Conservation (phyloP, 2,113 vertebrate species). For the Boulengeromyrus knoepffleri region DNA sequence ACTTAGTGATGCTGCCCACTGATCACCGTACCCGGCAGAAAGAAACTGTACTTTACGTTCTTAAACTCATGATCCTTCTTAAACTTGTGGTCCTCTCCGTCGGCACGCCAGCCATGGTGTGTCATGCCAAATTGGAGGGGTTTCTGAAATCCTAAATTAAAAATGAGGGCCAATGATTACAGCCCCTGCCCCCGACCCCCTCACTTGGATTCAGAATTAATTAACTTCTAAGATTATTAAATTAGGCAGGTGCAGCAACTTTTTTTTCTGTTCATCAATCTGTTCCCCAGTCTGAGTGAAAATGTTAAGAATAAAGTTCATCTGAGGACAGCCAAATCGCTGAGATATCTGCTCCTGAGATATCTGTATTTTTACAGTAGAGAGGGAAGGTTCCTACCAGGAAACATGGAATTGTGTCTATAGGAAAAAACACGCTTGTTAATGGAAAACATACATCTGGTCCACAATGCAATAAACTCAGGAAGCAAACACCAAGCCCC, state of each 20-base stretch:
- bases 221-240: not conserved
- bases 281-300: not conserved
- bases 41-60: not conserved
- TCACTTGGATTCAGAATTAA: not conserved
- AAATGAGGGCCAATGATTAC: not conserved
- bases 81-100: not conserved
- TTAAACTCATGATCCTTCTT: not conserved
- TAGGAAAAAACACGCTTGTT: not conserved
- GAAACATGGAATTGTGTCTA: not conserved
- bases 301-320: not conserved
- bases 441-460: not conserved
- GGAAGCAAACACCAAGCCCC: not conserved
- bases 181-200: not conserved
- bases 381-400: not conserved
- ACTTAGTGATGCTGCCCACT: not conserved
- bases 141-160: not conserved
- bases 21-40: not conserved
- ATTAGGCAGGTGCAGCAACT: not conserved
- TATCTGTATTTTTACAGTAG: not conserved
- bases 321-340: not conserved
- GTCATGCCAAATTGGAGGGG: not conserved
- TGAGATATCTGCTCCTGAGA: not conserved
- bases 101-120: not conserved
- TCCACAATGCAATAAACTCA: not conserved
- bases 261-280: not conserved